Evolutionary conservation across 2,888 invertebrate genomes (phyloP).

Genomic region (Acrocera orbiculus): DNA sequence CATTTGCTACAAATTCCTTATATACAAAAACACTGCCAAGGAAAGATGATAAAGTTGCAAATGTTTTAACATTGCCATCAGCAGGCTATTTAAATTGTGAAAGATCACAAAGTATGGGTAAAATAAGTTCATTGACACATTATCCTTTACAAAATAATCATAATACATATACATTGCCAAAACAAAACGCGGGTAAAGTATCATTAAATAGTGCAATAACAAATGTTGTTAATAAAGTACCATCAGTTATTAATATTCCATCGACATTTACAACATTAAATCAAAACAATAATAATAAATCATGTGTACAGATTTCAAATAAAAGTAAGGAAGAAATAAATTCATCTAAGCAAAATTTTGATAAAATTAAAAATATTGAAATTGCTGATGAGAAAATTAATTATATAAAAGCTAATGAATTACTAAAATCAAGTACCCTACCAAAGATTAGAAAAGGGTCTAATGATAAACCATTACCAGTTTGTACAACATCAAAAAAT

Average conservation of each 20-base stretch:
- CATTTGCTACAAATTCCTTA: neutral
- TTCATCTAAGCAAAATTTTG: neutral
- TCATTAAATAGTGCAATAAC: conserved; percentile 29
- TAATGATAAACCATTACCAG: conserved; percentile 25
- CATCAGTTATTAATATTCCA: conserved; percentile 30
- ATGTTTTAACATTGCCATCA: conserved; percentile 24
- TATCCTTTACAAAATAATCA: conserved; percentile 28
- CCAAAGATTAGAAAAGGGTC: conserved; percentile 6
- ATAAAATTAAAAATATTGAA: neutral
- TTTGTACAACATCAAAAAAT: conserved; percentile 31
- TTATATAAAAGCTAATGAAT: too few species aligned
- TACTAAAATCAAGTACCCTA: conserved; percentile 1
- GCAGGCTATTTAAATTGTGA: conserved; percentile 9
- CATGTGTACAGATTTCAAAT: neutral
- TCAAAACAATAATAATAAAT: neutral
- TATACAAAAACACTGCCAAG: conserved; percentile 16
- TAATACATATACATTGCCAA: conserved; percentile 29
- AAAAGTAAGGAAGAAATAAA: neutral
- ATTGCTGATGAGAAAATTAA: neutral
- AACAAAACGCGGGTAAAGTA: conserved; percentile 25
- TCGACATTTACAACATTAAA: conserved; percentile 15
- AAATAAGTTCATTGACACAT: conserved; percentile 29
- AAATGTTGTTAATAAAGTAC: conserved; percentile 30
- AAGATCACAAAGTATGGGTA: conserved; percentile 17
- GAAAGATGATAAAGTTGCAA: conserved; percentile 18